A percentile compares a stretch with the other conserved stretches of the same genome.
phyloP scores from a whole-genome alignment of 2,888 invertebrate species.

The Diogma glabrata region DNA sequence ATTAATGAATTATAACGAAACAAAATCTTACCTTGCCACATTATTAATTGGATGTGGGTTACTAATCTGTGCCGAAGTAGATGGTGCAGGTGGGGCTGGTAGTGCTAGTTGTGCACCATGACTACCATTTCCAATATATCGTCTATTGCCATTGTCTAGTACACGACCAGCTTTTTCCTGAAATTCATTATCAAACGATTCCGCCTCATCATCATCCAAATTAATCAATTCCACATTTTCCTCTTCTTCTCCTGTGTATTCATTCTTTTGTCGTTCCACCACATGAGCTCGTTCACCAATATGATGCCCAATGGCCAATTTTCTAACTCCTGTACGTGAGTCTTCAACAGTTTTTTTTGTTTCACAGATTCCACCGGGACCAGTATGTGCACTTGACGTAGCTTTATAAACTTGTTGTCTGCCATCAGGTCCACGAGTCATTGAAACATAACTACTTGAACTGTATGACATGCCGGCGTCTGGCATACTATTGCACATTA shows the following conservation, averaged over 20 bases:
- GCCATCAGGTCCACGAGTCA: slow-evolving; percentile 78
- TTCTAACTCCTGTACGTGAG: slow-evolving; percentile 75
- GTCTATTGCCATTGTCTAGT: slow-evolving; percentile 18
- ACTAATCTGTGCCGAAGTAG: slow-evolving; percentile 10
- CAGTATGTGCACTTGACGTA: slow-evolving; percentile 69
- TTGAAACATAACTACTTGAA: slow-evolving; percentile 73
- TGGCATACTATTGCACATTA: slow-evolving; percentile 30
- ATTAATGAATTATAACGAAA: no score
- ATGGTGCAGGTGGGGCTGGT: no score
- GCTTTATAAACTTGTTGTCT: slow-evolving; percentile 85
- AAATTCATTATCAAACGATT: slow-evolving; percentile 64
- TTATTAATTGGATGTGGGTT: slow-evolving; percentile 27
- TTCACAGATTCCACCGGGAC: slow-evolving; percentile 78
- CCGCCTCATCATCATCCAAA: slow-evolving; percentile 83
- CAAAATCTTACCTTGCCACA: slow-evolving; percentile 17
- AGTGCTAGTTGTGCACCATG: background rate
- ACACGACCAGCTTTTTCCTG: slow-evolving; percentile 24
- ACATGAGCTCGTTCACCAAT: slow-evolving; percentile 87
- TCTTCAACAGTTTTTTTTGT: slow-evolving; percentile 77
- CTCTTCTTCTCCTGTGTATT: slow-evolving; percentile 73
- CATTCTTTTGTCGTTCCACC: slow-evolving; percentile 79
- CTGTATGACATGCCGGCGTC: slow-evolving; percentile 49
- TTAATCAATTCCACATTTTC: slow-evolving; percentile 89
- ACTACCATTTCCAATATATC: slow-evolving; percentile 23
- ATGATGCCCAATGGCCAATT: slow-evolving; percentile 90